Percentiles rank a stretch among this genome's conserved stretches.
phyloP scores from a whole-genome alignment of 2,113 vertebrate genomes.

The Prietella phreatophila region DNA sequence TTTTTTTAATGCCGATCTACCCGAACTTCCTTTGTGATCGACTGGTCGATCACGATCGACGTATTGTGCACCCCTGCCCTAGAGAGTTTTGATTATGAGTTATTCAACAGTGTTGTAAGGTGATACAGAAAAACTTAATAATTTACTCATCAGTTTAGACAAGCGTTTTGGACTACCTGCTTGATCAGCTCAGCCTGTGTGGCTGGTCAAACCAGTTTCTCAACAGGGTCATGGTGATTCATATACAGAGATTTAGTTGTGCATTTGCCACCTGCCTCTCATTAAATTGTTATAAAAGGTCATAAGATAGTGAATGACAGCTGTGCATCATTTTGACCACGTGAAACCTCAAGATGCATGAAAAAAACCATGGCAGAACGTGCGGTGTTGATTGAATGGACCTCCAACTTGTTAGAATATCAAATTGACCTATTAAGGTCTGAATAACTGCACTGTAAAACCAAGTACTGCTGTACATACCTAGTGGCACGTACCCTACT shows the following conservation, averaged over 20 bases:
- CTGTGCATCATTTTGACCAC: background rate
- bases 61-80: too few relatives aligned
- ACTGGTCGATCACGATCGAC: too few relatives aligned
- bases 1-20: too few relatives aligned
- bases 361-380: background rate
- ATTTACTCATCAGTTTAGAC: background rate
- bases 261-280: background rate
- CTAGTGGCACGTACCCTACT: background rate
- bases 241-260: background rate
- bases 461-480: too few relatives aligned
- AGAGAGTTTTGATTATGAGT: background rate
- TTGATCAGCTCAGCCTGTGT: background rate
- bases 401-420: background rate
- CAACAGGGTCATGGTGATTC: background rate
- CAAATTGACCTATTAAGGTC: background rate
- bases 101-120: background rate
- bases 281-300: background rate
- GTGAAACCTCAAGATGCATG: background rate
- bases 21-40: too few relatives aligned
- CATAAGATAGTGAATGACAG: background rate
- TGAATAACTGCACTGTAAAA: background rate
- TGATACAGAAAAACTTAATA: background rate
- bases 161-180: background rate
- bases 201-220: background rate
- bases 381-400: background rate